Base-by-base conservation (phyloP, 2,113 vertebrate species). In the Phalacrocorax brasilianus region DNA sequence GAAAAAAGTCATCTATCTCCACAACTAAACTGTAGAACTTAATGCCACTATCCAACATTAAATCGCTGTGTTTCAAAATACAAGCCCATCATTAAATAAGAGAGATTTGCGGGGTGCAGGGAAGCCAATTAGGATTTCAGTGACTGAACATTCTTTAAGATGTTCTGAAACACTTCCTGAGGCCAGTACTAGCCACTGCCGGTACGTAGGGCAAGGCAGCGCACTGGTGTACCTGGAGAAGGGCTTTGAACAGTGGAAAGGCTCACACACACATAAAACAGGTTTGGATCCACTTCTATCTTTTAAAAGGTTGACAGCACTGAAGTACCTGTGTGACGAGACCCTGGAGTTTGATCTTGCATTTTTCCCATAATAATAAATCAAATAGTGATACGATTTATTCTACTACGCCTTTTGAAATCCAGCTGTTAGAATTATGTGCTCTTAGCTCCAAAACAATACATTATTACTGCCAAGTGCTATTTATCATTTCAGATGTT, bases 401-500 rank as follows among this genome's bases (percentile, higher is more conserved):
- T 95, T 88, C 52, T 45, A 27, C 30, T 55, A 35, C 6, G 38
- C 11, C 27, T 95, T 92, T 88, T 95, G 75, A 82, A 93, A 78
- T 74, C n/a, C 14, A 13, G 63, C 33, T 74, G 67, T 50, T 93
- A 88, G 78, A 94, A 88, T 91, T 77, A 94, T 33, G 35, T 2
- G 2, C 62, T 70, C 32, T 90, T 94, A 89, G 71, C 67, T 92
- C 44, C 42, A 77, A 89, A 96, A 88, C 80, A 93, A 93, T 96
- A 58, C 10, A 56, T 96, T 95, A 95, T 75, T 92, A 35, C 80
- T 91, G 80, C 61, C 93, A 93, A 96, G 35, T 89, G 42, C 33
- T 85, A 88, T 85, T 94, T 77, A 91, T 96, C 89, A 96, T 72
- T 90, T 94, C 44, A 72, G 32, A 89, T 79, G 72, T 88, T 91